phyloP scores from a whole-genome alignment of 2,888 invertebrate species.

The Branchinecta sandiegonensis region DNA sequence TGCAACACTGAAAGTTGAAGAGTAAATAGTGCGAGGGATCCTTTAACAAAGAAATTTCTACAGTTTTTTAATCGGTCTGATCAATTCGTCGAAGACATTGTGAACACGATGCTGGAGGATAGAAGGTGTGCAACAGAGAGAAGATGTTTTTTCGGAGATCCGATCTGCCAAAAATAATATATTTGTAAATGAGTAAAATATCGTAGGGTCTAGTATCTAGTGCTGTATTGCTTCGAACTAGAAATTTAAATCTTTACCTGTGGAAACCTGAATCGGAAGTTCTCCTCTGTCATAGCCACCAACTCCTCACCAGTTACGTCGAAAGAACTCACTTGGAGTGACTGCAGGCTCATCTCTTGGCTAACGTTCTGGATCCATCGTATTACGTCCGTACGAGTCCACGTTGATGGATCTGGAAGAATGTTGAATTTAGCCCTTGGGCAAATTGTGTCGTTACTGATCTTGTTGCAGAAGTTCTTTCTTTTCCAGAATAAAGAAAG shows the following conservation, averaged over 20 bases:
- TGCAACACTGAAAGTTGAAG: no score
- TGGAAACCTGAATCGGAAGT: not conserved
- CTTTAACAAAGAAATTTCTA: no score
- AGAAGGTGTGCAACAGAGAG: no score
- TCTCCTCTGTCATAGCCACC: constrained; percentile 3
- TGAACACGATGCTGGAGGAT: no score
- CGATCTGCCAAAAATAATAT: no score
- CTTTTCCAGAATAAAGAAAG: not conserved
- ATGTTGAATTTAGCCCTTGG: not conserved
- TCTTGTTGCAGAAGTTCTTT: not conserved
- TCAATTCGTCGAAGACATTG: no score
- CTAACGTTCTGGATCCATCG: not conserved
- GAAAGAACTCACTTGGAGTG: not conserved
- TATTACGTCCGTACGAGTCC: constrained; percentile 14
- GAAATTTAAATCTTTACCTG: not conserved
- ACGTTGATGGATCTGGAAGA: constrained; percentile 9
- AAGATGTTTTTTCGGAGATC: no score
- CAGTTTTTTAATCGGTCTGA: no score
- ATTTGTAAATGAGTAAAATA: no score
- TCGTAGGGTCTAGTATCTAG: no score
- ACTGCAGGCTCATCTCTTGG: not conserved
- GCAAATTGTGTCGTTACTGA: not conserved
- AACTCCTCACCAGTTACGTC: constrained; percentile 1
- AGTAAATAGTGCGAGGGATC: no score
- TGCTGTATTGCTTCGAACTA: no score